Evolutionary conservation across 2,888 invertebrate genomes (phyloP).

Genomic region (Willowsia nigromaculata): DNA sequence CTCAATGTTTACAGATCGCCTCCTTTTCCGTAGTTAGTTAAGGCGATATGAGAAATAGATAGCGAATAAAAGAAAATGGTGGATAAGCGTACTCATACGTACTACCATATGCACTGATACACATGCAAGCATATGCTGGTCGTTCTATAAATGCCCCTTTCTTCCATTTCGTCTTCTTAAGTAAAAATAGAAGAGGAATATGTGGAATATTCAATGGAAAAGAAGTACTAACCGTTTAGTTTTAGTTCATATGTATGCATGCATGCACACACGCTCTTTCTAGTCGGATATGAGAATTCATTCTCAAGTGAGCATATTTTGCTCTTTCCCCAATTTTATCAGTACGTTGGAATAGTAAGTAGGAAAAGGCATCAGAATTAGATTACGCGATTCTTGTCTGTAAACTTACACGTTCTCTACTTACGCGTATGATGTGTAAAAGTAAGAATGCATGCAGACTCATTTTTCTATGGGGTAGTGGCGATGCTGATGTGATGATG

Average conservation of each 20-base stretch:
- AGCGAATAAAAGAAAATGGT: conserved; percentile 10
- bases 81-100: not conserved
- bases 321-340: conserved; percentile 50
- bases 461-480: conserved; percentile 6
- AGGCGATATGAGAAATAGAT: not conserved
- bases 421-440: not conserved
- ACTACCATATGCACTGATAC: not conserved
- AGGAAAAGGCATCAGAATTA: conserved; percentile 60
- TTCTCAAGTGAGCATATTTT: conserved; percentile 12
- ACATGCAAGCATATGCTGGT: conserved; percentile 34
- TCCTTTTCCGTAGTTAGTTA: conserved; percentile 48
- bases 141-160: not conserved
- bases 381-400: conserved; percentile 45
- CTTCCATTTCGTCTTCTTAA: not conserved
- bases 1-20: conserved; percentile 63
- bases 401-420: not conserved
- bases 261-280: conserved; percentile 48
- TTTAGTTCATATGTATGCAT: conserved; percentile 60
- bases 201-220: conserved; percentile 42
- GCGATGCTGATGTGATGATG: not conserved
- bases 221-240: conserved; percentile 53
- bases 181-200: conserved; percentile 18
- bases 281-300: conserved; percentile 35
- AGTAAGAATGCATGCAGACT: not conserved
- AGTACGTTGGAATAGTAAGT: conserved; percentile 8